Base-by-base conservation (phyloP, 2,888 invertebrate species). In the Cantharis nigra region DNA sequence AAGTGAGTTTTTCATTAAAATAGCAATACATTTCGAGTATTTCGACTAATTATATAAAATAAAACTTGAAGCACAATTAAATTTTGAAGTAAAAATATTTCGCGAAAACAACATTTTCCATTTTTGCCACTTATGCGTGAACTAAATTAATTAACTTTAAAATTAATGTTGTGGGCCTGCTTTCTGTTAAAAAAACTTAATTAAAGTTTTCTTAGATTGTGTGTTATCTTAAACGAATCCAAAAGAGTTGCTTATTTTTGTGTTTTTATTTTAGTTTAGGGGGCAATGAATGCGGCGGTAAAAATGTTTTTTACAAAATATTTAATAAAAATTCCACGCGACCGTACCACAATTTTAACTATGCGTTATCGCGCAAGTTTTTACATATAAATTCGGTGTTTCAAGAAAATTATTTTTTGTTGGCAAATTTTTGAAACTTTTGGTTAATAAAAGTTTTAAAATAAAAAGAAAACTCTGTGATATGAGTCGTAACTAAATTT, bases 181-280 rank as follows among this genome's bases (percentile, higher is more conserved):
- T 67, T 65, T 67, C 65, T n/a, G n/a, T n/a, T 20, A 67, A 67
- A 77, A 73, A 77, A 77, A 70, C 72, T 73, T 70, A 77, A 77
- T 77, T 77, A 77, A 73, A 77, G 71, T 77, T 73, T 70, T 65
- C 63, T 23, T 33, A 18, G 65, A 65, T 49, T 70, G 64, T 70
- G 49, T 67, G 70, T 65, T 77, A 70, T 73, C 70, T 65, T 70
- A 70, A 72, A 69, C 70, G 69, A 74, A 70, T 74, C 70, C 63
- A 28, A 26, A 63, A 63, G 69, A 70, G 63, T 63, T 62, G 18
- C 20, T 14, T 63, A 70, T 64, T 18, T 69, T n/a, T 23, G 65
- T n/a, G 63, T 74, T 74, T 74, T 74, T 70, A 70, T 70, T 70
- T 70, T 70, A 62, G 74, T 49, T 69, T 16, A 16, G 65, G 72